Base-by-base conservation (phyloP, 2,888 invertebrate genomes). In the Acronicta leporina region DNA sequence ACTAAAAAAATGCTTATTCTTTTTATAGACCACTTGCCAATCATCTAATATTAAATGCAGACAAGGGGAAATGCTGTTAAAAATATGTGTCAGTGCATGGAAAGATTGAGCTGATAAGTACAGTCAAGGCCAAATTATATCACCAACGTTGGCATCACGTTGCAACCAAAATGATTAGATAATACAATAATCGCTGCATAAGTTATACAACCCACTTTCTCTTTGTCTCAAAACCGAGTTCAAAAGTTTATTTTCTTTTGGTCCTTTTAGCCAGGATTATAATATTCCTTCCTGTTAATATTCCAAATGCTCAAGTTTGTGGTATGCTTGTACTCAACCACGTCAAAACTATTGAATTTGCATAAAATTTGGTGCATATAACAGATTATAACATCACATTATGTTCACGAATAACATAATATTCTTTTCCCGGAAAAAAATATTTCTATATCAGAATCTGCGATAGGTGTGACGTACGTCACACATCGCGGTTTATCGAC, bases 41-140 rank as follows among this genome's bases (percentile, higher is more conserved):
- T 51, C 11, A 35, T 44, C 20, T 15, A 10, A 33, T 44, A 15
- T 9, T 15, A 13, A 47, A 40, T 46, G 53, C 0, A 8, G 43
- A 41, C 43, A 61, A 15, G 42, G 61, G 41, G 30, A 49, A 52
- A 41, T 27, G 13, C 48, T 48, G 57, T 60, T 65, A 58, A 74
- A 68, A 79, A 86, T 85, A 81, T 87, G 79, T 88, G 87, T 86
- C 87, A 85, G 77, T 74, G 73, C 62, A 79, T 76, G 77, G 71
- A 82, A 84, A 85, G 83, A 86, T 85, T 85, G 73, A 78, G 76
- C 58, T 81, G 89, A 91, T 91, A 90, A 89, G 69, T 73, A 54
- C 81, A 86, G 85, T 87, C 92, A 92, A 92, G 92, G 92, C 80
- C 89, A 79, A 48, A 44, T 76, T 77, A 79, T 87, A 87, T 85